phyloP scores from a whole-genome alignment of 2,113 vertebrate genomes.

The Catharus fuscescens region DNA sequence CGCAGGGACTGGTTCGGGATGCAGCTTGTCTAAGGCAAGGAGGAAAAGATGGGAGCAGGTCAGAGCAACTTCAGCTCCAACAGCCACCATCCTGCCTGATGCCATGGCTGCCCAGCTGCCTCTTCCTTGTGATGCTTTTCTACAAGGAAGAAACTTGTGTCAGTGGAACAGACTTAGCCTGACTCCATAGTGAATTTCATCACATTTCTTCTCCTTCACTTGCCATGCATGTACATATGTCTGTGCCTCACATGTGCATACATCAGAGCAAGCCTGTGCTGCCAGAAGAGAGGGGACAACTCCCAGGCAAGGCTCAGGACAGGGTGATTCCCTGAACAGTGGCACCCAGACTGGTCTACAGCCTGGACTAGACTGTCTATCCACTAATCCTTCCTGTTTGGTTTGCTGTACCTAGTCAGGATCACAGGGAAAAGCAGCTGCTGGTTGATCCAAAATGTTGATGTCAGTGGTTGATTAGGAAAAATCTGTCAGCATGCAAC shows the following conservation, averaged over 20 bases:
- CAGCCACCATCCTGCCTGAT: not conserved
- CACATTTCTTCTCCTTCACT: not conserved
- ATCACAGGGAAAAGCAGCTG: not conserved
- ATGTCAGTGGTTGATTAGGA: not conserved
- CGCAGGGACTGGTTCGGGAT: not conserved
- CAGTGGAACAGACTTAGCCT: not conserved
- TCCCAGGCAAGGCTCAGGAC: not conserved
- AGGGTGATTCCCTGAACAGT: not conserved
- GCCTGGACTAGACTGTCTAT: not conserved
- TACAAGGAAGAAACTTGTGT: not conserved
- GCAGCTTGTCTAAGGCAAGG: not conserved
- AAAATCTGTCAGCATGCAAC: not conserved
- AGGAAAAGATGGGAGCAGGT: not conserved
- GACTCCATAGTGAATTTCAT: not conserved
- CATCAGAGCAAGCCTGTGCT: not conserved
- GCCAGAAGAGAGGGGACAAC: not conserved
- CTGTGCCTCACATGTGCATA: fast-evolving
- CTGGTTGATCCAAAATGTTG: not conserved
- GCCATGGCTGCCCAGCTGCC: fast-evolving
- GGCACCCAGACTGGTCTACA: not conserved
- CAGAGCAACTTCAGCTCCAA: not conserved
- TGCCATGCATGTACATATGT: not conserved
- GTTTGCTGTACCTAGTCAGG: not conserved
- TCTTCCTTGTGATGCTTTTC: not conserved
- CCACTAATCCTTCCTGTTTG: not conserved